Evolutionary conservation across 2,797 vertebrate species (phyloP).

Genomic region (Ptychadena robeensis): DNA sequence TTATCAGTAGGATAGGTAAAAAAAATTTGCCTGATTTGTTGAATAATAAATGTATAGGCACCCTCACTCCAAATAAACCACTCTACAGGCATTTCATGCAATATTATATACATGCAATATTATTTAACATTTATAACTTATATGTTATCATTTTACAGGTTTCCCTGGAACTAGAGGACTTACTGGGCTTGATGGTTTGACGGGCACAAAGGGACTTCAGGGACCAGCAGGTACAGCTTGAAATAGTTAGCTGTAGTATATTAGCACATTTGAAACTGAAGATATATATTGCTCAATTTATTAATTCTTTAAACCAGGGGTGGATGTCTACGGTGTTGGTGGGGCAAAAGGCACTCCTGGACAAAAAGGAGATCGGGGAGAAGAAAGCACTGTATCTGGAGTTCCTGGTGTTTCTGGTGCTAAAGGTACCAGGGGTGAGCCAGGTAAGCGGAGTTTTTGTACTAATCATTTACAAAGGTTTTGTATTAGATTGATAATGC

Average conservation of each 20-base stretch:
- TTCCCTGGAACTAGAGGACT: slow-evolving; percentile 83
- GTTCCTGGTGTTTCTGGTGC: slow-evolving; percentile 75
- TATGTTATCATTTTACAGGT: slow-evolving; percentile 75
- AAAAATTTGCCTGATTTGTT: too few relatives aligned
- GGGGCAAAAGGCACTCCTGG: slow-evolving; percentile 83
- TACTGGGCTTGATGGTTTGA: slow-evolving; percentile 86
- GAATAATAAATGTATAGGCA: too few relatives aligned
- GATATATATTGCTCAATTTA: background rate
- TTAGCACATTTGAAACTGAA: fast-evolving
- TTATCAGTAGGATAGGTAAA: too few relatives aligned
- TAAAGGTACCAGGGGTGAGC: slow-evolving; percentile 82
- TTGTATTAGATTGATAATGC: background rate
- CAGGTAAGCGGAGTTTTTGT: slow-evolving; percentile 74
- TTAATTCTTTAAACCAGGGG: slow-evolving; percentile 73
- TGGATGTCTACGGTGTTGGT: slow-evolving; percentile 75
- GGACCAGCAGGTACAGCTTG: slow-evolving; percentile 82
- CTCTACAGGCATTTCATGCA: background rate
- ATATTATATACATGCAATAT: background rate
- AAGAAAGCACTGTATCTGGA: slow-evolving; percentile 79
- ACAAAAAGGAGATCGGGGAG: slow-evolving; percentile 81
- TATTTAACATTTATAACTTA: background rate
- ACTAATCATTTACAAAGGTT: too few relatives aligned
- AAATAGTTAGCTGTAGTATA: background rate
- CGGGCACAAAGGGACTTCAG: slow-evolving; percentile 84
- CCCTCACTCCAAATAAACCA: background rate